Conservation (phyloP, 2,888 invertebrate genomes). For the Catonia carolina region DNA sequence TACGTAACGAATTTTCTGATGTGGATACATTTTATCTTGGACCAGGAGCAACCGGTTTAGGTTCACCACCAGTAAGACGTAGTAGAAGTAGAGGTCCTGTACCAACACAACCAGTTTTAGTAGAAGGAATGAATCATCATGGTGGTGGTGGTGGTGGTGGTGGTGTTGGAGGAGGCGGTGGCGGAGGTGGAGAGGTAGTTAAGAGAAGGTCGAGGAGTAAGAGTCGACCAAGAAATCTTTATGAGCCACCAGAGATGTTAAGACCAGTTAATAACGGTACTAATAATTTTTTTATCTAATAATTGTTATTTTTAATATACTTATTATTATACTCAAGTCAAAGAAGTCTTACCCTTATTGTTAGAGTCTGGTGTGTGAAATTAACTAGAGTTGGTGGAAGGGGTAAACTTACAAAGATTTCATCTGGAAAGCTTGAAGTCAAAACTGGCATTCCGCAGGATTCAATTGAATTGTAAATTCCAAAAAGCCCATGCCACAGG, state of each 20-base stretch:
- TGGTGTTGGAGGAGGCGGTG: constrained; percentile 16
- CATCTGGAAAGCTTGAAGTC: no score
- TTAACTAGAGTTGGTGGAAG: no score
- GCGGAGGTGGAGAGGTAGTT: constrained; percentile 34
- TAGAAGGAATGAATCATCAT: constrained; percentile 27
- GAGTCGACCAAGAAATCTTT: constrained; percentile 75
- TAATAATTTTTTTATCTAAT: neutral
- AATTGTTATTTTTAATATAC: no score
- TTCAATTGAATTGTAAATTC: no score
- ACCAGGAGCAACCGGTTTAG: constrained; percentile 33
- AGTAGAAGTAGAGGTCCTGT: constrained; percentile 51
- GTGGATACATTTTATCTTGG: constrained; percentile 81
- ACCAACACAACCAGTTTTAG: constrained; percentile 37
- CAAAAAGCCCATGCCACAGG: no score
- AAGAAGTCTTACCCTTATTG: no score
- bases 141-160: constrained; percentile 19
- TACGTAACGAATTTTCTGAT: constrained; percentile 86
- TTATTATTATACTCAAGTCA: no score
- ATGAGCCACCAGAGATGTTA: constrained; percentile 48
- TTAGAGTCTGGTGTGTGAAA: no score
- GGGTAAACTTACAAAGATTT: no score
- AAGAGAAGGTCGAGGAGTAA: constrained; percentile 69
- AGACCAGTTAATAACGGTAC: constrained; percentile 9
- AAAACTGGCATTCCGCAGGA: no score
- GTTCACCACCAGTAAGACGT: constrained; percentile 57